These are phyloP conservation scores for Ceuthmochares aereus DNA, from an alignment of 2,113 vertebrate genomes.

Conservation along the genomic window DNA sequence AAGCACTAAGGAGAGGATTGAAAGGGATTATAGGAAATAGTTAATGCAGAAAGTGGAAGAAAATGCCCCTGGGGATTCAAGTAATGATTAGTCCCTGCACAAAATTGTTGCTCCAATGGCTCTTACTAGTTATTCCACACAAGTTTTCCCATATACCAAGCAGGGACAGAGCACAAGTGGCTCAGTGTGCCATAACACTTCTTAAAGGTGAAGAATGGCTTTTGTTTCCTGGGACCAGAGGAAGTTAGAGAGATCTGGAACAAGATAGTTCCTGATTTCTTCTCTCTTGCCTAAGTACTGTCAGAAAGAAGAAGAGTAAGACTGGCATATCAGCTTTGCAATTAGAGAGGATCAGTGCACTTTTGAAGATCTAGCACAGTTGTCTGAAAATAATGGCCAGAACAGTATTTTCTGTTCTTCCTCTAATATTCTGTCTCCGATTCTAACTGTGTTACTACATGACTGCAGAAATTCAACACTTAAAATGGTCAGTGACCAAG, in stretches of 20 bases:
- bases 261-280: neutral
- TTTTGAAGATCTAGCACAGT: neutral
- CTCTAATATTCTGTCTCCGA: neutral
- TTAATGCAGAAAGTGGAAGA: neutral
- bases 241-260: neutral
- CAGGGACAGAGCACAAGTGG: neutral
- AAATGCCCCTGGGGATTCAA: neutral
- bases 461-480: neutral
- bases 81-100: neutral
- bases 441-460: neutral
- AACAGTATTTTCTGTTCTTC: neutral
- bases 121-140: neutral
- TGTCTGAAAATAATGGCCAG: neutral
- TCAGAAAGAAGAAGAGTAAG: neutral
- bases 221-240: neutral
- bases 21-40: neutral
- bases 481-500: neutral
- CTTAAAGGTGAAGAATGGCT: neutral
- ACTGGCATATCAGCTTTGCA: neutral
- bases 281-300: neutral
- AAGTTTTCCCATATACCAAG: neutral
- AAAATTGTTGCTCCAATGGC: neutral
- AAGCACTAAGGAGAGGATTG: neutral
- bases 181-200: rapidly evolving
- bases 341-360: neutral